phyloP scores from a whole-genome alignment of 2,113 vertebrate genomes.

The Atherinomorus stipes region DNA sequence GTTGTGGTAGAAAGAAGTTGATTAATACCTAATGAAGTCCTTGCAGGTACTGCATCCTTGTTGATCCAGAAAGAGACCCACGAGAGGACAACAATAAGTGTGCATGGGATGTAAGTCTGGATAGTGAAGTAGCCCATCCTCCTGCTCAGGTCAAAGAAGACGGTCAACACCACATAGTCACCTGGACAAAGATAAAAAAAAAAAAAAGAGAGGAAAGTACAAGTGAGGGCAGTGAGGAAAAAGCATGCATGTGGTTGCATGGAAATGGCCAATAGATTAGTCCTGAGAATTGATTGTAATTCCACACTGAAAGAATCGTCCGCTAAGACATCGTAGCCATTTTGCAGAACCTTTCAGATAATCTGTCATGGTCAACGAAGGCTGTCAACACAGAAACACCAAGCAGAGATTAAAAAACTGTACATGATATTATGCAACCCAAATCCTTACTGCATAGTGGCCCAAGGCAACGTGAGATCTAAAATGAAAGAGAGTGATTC shows the following conservation, averaged over 20 bases:
- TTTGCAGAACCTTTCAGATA: neutral
- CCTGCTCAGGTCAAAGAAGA: constrained; percentile 97
- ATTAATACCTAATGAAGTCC: constrained; percentile 93
- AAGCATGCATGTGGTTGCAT: neutral
- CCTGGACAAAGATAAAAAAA: constrained; percentile 78
- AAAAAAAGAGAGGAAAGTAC: neutral
- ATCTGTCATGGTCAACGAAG: constrained; percentile 2
- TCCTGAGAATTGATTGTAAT: neutral
- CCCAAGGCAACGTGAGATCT: constrained; percentile 41
- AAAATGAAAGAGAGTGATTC: constrained; percentile 36
- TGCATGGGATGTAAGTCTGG: constrained; percentile 99
- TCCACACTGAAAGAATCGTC: neutral
- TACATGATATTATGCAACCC: constrained; percentile 48
- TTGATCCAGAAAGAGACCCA: constrained; percentile 99
- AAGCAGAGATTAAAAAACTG: constrained; percentile 31
- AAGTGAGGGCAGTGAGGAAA: neutral
- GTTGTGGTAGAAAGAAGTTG: neutral
- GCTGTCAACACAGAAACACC: constrained; percentile 26
- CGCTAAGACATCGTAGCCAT: neutral
- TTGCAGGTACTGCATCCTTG: constrained; percentile 97
- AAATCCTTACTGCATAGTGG: constrained; percentile 37
- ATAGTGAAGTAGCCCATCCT: constrained; percentile 99
- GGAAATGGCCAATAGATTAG: neutral
- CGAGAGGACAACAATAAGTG: constrained; percentile 96
- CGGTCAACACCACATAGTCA: constrained; percentile 97